Evolutionary conservation across 2,113 vertebrate species (phyloP), one percentile per base, ranked within the genome.

Genomic region (Percina caprodes): DNA sequence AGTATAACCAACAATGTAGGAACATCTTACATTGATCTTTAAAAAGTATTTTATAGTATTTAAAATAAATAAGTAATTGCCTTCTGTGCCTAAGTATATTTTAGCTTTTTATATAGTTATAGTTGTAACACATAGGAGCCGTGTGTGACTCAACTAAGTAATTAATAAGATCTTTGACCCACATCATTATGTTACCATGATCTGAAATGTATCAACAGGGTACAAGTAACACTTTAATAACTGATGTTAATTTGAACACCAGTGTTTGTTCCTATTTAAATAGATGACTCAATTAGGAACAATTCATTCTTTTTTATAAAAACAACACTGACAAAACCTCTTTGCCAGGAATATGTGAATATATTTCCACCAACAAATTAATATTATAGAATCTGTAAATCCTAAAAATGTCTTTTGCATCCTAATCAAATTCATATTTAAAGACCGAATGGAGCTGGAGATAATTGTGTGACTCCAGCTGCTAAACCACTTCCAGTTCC

Each of bases 201-300:
- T 70, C 21, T 56, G 54, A 78, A 52, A 42, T 52, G 6, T 55
- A 42, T 54, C 48, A 60, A 55, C 39, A 63, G 56, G 19, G 52
- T 70, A 33, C 2, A 30, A 54, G 33, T 24, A 52, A 48, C 35
- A 51, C 26, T 69, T 72, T 63, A 63, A 73, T 52, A 77, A 51
- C 23, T 59, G 2, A 77, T 42, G 42, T 66, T 69, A 49, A 72
- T 80, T 74, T 72, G 24, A 83, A 18, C 42, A 62, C 46, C 35
- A 62, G 61, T 69, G 74, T 66, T 63, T 67, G 16, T 69, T 69
- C 39, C 21, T 51, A 8, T 75, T 75, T 52, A 23, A 63, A 5
- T 62, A 6, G 7, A 76, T 68, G 60, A 76, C 55, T 69, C 4
- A 6, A 55, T 26, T 24, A 23, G 24, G 21, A 77, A 45, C 45